Conservation (phyloP, 2,113 vertebrate genomes). For the Petrocephalus zakoni region DNA sequence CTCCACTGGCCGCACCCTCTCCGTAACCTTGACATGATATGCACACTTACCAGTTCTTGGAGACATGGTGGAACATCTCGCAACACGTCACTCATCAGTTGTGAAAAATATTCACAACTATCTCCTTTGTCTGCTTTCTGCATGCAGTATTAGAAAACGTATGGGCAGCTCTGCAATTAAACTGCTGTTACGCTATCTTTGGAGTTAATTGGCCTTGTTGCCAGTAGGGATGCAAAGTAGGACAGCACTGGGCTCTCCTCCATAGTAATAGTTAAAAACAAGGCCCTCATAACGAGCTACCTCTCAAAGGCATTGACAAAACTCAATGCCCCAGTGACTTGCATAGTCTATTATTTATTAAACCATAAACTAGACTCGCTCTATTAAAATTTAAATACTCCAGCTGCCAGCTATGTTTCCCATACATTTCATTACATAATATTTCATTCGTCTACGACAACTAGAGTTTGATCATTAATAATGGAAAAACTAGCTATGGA, state of each 20-base stretch:
- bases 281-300: not conserved
- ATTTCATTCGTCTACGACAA: not conserved
- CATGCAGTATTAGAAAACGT: not conserved
- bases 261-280: not conserved
- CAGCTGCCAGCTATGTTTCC: not conserved
- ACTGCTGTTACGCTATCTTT: not conserved
- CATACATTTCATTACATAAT: not conserved
- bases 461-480: not conserved
- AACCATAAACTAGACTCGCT: not conserved
- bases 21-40: not conserved
- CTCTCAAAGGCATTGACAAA: conserved; percentile 5
- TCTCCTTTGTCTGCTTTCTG: not conserved
- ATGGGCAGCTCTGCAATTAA: not conserved
- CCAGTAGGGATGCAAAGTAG: not conserved
- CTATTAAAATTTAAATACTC: not conserved
- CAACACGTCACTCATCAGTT: not conserved
- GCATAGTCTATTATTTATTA: not conserved
- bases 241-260: not conserved
- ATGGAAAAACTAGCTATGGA: not conserved
- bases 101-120: not conserved
- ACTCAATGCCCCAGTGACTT: not conserved
- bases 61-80: not conserved
- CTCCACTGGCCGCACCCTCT: not conserved
- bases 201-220: conserved; percentile 1
- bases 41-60: not conserved